Evolutionary conservation across 2,888 invertebrate species (phyloP).

Genomic region (Linnaemya tessellans): DNA sequence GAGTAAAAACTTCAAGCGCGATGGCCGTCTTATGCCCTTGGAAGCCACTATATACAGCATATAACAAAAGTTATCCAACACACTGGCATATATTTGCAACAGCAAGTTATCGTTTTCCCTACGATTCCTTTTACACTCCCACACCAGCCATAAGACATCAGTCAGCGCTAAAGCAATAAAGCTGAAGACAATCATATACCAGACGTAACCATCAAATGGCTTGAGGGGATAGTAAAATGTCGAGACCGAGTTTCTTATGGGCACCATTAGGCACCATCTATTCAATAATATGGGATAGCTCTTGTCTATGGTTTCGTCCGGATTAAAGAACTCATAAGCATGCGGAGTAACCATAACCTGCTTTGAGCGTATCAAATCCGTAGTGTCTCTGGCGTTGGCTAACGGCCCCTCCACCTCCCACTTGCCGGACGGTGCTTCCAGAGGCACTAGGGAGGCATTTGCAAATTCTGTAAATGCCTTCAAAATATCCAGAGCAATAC

Average conservation of each 20-base stretch:
- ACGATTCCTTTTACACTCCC: slow-evolving; percentile 2
- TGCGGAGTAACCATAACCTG: slow-evolving; percentile 76
- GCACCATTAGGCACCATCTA: slow-evolving; percentile 79
- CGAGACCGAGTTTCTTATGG: slow-evolving; percentile 76
- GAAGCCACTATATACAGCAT: slow-evolving; percentile 74
- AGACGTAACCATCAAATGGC: slow-evolving; percentile 74
- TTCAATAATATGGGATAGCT: slow-evolving; percentile 78
- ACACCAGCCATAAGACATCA: neutral
- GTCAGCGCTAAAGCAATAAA: neutral
- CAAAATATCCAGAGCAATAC: slow-evolving; percentile 43
- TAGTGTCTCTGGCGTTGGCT: slow-evolving; percentile 75
- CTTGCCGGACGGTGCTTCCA: slow-evolving; percentile 44
- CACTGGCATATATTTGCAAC: neutral
- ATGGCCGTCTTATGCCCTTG: slow-evolving; percentile 8
- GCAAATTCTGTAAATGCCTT: slow-evolving; percentile 36
- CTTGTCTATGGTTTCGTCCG: slow-evolving; percentile 76
- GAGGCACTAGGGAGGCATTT: slow-evolving; percentile 74
- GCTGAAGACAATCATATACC: neutral
- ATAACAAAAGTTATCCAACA: slow-evolving; percentile 74
- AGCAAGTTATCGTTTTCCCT: neutral
- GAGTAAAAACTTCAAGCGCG: slow-evolving; percentile 72
- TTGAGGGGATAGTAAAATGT: slow-evolving; percentile 76
- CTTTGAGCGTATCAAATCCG: slow-evolving; percentile 75
- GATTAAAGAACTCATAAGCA: slow-evolving; percentile 76
- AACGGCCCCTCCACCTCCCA: slow-evolving; percentile 74